Base-by-base conservation (phyloP, 35 echinoderm and acorn worm genomes). In the Ophiothrix spiculata region DNA sequence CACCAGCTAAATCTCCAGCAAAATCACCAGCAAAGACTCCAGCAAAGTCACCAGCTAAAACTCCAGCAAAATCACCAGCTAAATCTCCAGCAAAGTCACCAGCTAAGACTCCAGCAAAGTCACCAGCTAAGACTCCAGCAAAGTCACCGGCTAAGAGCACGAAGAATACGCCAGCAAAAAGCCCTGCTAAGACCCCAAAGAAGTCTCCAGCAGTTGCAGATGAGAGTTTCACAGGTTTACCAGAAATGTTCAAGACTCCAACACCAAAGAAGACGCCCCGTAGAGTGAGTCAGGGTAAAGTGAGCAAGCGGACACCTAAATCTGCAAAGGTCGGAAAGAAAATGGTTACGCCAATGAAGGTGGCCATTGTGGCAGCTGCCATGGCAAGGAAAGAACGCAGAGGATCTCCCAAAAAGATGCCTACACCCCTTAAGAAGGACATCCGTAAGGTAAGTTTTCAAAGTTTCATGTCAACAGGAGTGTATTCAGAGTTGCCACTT, bases 141-240 rank as follows among this genome's bases (percentile, higher is more conserved):
- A 8, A 21, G 21, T 11, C 8, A 54, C 3, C 60, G 10, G 69
- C 85, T 14, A 99, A 94, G 74, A 82, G 86, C 29, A 39, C 80
- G 0, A 12, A 32, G 3, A 82, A 82, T 32, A 12, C 75, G 1
- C 78, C 79, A 33, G 79, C 87, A 46, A 38, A 34, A 15, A 35
- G 19, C 13, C 0, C 56, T 56, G 56, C 81, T 0, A 86, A 82
- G 56, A 94, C 85, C 31, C 87, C 89, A 35, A 88, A 80, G 75
- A 64, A 60, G 14, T 83, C 89, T 16, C 86, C 86, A 82, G 38
- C 81, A 40, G 56, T 97, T 8, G 76, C 88, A 40, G 91, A 94
- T 92, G 89, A 91, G 39, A 99, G 96, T 78, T 99, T 94, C 80
- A 99, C 88, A 41, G 96, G 96, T 25, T 64, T 99, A 8, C 89